A percentile compares a stretch with the other conserved stretches of the same genome.
Evolutionary conservation across 2,888 invertebrate species (phyloP).

Genomic region (Vanessa cardui): DNA sequence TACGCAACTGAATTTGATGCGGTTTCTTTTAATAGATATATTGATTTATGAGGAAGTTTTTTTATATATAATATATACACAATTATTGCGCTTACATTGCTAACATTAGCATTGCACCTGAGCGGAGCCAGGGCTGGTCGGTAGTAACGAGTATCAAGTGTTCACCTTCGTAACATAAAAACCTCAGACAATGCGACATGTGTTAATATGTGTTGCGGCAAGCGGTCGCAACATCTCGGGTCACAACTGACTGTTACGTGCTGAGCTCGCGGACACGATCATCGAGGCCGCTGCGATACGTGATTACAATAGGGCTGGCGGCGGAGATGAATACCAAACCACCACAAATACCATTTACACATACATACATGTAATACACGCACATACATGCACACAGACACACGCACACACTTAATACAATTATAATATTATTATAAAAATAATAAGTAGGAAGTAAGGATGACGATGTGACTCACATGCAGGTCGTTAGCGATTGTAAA

Average conservation of each 20-base stretch:
- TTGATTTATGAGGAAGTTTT: too few species aligned
- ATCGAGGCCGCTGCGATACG: slow-evolving; percentile 37
- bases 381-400: not conserved
- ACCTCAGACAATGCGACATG: slow-evolving; percentile 34
- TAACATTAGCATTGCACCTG: too few species aligned
- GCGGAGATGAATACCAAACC: not conserved
- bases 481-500: not conserved
- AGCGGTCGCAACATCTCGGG: slow-evolving; percentile 21
- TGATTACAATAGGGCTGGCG: slow-evolving; percentile 32
- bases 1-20: too few species aligned
- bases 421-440: not conserved
- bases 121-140: too few species aligned
- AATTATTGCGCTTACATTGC: too few species aligned
- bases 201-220: slow-evolving; percentile 28
- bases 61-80: too few species aligned
- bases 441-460: not conserved
- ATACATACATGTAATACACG: not conserved
- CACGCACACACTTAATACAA: not conserved
- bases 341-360: not conserved
- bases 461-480: not conserved
- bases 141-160: not conserved
- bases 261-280: slow-evolving; percentile 23
- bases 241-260: slow-evolving; percentile 25
- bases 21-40: too few species aligned
- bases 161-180: slow-evolving; percentile 7